Base-by-base conservation (phyloP, 2,797 vertebrate genomes). In the Threskiornis aethiopicus region DNA sequence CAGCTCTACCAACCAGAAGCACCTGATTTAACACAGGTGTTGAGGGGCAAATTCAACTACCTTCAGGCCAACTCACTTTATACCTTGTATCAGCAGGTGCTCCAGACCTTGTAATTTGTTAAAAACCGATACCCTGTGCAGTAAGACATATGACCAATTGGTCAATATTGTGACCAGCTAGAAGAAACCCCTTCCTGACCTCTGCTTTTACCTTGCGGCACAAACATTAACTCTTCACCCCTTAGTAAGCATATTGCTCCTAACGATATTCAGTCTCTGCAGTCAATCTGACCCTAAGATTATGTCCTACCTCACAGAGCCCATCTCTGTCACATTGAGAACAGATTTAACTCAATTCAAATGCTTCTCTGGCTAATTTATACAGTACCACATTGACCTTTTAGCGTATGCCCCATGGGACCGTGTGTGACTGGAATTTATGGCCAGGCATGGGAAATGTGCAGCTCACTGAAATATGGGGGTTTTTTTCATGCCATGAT, bases 331-430 rank as follows among this genome's bases (percentile, higher is more conserved):
- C 95, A 86, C 87, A 77, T 2, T 76, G 75, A 92, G 73, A 90
- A 83, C 69, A 95, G 86, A 95, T 84, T 95, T 92, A 91, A 78
- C 49, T 95, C 91, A 88, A 77, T 83, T 94, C 46, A 81, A 80
- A 58, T 69, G 42, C 80, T 89, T 71, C 93, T 91, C 80, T 66
- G 84, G 77, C 71, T 98, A 97, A 97, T 96, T 97, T 96, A 98
- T 78, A 95, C 84, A 87, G 91, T 73, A 86, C 77, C 88, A 93
- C 93, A 75, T 59, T 96, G 97, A 97, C 97, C 98, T 98, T 98
- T 97, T 52, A 94, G 79, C 49, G 24, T 67, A 57, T 55, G 55
- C 75, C 96, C 94, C 93, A 47, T 2, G 54, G 93, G 96, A 84
- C 16, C 0, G 1, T 2, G 41, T 76, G 25, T 73, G 94, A 97